These are phyloP conservation scores for Drosophila athabasca DNA, from an alignment of 1,140 invertebrate genomes.

Conservation along the genomic window DNA sequence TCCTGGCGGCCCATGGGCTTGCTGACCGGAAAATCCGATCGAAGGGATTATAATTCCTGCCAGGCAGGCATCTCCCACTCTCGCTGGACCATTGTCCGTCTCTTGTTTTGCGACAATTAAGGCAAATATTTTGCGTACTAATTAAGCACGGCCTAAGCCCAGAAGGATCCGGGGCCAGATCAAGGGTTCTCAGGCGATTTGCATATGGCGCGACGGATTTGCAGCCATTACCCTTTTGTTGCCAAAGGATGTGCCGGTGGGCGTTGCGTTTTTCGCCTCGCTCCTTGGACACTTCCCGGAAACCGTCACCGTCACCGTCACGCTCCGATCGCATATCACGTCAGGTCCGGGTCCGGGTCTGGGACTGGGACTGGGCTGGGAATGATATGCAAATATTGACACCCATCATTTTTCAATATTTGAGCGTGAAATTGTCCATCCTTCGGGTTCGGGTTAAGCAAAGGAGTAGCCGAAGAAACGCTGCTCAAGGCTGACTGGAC, in stretches of 20 bases:
- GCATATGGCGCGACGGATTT: conserved; percentile 70
- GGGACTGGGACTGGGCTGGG: background rate
- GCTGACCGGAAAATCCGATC: conserved; percentile 81
- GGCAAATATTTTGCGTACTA: conserved; percentile 83
- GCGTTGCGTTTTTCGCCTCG: conserved; percentile 52
- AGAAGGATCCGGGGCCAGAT: background rate
- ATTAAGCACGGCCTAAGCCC: conserved; percentile 60
- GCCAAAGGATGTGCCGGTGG: conserved; percentile 61
- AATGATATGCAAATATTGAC: conserved; percentile 82
- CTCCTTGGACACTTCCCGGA: conserved; percentile 27
- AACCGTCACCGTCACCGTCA: conserved; percentile 44
- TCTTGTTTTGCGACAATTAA: conserved; percentile 65
- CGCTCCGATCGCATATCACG: conserved; percentile 42
- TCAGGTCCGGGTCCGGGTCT: conserved; percentile 11
- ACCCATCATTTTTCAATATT: conserved; percentile 79
- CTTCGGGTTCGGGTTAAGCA: conserved; percentile 42
- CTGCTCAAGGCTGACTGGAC: too few species aligned
- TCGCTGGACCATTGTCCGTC: conserved; percentile 15
- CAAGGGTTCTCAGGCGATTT: conserved; percentile 40
- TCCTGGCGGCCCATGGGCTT: conserved; percentile 14
- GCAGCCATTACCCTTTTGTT: conserved; percentile 78
- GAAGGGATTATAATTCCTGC: conserved; percentile 71
- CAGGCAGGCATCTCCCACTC: conserved; percentile 1
- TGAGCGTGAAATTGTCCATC: conserved; percentile 59
- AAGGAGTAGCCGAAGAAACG: conserved; percentile 38